Conservation (phyloP, 2,113 vertebrate genomes). For the Aptenodytes forsteri region DNA sequence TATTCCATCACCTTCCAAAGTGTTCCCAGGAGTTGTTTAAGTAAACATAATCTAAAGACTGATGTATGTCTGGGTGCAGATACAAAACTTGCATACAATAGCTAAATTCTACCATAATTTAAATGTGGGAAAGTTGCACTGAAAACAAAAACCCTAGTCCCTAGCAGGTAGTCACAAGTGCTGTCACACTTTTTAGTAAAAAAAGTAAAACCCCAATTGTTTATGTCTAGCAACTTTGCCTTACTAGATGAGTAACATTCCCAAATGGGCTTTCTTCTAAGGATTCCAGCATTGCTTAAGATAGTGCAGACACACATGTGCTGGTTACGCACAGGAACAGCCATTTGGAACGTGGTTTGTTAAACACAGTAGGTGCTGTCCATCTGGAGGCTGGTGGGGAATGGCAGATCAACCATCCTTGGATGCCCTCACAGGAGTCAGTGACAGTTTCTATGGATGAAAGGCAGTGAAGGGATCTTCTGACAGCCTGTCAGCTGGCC, state of each 20-base stretch:
- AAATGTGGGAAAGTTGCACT: fast-evolving
- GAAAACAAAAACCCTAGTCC: not conserved
- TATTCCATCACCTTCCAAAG: not conserved
- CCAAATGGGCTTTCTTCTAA: not conserved
- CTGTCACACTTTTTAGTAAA: not conserved
- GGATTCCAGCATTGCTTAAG: not conserved
- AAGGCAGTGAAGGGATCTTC: not conserved
- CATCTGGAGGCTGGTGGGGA: not conserved
- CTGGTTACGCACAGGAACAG: not conserved
- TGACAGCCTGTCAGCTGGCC: not conserved
- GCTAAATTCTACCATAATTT: not conserved
- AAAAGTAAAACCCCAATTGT: not conserved
- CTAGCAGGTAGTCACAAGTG: not conserved
- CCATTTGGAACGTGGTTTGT: not conserved
- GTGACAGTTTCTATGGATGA: not conserved
- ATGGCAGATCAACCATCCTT: not conserved
- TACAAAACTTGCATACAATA: not conserved
- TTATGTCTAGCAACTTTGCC: not conserved
- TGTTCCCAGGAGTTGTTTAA: not conserved
- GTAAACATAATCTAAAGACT: not conserved
- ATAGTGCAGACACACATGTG: not conserved
- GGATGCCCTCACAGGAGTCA: not conserved
- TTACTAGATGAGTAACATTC: not conserved
- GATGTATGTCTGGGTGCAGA: not conserved
- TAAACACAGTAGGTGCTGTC: not conserved